These are phyloP conservation scores for Rhinoderma darwinii DNA, from an alignment of 2,113 vertebrate species.

Conservation along the genomic window DNA sequence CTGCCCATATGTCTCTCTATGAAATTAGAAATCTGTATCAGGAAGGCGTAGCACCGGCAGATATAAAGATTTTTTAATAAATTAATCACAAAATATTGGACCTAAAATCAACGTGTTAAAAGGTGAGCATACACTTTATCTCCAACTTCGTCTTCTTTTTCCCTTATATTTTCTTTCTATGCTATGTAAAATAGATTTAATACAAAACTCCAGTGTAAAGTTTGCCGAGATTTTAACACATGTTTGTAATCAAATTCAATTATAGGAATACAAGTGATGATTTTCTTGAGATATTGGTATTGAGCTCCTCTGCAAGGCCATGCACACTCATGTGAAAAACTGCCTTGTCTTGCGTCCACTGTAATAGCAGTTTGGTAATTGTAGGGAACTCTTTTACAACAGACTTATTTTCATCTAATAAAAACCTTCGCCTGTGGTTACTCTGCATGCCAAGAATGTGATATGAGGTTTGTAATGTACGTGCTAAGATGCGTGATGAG, in stretches of 20 bases:
- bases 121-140: too few species aligned
- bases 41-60: too few species aligned
- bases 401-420: slow-evolving; percentile 78
- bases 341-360: slow-evolving; percentile 66
- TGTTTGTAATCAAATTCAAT: slow-evolving; percentile 1
- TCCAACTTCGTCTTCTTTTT: too few species aligned
- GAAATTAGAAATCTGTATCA: too few species aligned
- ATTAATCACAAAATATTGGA: too few species aligned
- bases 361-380: slow-evolving; percentile 76
- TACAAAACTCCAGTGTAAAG: background rate
- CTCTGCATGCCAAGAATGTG: slow-evolving; percentile 67
- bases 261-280: slow-evolving; percentile 63
- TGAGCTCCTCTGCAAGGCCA: slow-evolving; percentile 69
- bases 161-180: background rate
- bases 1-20: too few species aligned
- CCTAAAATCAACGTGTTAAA: too few species aligned
- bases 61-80: too few species aligned
- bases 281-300: slow-evolving; percentile 77
- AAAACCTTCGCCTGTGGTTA: slow-evolving; percentile 71
- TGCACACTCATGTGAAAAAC: slow-evolving; percentile 78
- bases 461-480: slow-evolving; percentile 66
- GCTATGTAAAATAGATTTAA: background rate
- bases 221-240: background rate
- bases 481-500: slow-evolving; percentile 62
- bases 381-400: slow-evolving; percentile 75